A percentile compares a stretch with the other conserved stretches of the same genome.
These are phyloP conservation scores for Erpobdella octoculata DNA, from an alignment of 2,888 invertebrate genomes.

Conservation along the genomic window DNA sequence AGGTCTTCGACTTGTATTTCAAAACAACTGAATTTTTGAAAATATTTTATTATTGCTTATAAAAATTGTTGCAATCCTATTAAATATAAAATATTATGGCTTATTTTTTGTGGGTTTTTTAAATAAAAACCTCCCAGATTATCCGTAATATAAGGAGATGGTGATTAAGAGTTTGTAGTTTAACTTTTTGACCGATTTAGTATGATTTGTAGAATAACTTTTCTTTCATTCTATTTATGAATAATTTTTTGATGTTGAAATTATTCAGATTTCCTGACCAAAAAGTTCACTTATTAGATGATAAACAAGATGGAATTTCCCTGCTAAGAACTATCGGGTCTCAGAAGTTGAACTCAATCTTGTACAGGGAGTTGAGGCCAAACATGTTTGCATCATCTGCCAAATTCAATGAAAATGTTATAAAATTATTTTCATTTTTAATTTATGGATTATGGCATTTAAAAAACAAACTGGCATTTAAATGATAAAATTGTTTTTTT, in stretches of 20 bases:
- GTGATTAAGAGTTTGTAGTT: too few species aligned
- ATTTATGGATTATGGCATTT: neutral
- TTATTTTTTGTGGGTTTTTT: too few species aligned
- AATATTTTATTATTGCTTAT: neutral
- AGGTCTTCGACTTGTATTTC: too few species aligned
- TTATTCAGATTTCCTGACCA: slow-evolving; percentile 54
- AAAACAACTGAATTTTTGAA: neutral
- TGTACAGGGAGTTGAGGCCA: slow-evolving; percentile 71
- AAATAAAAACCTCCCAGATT: too few species aligned
- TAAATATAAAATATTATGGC: too few species aligned
- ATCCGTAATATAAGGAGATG: too few species aligned
- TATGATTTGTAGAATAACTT: too few species aligned
- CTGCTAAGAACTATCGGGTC: slow-evolving; percentile 69
- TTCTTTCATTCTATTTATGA: too few species aligned
- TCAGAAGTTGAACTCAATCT: slow-evolving; percentile 69
- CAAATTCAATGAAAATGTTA: slow-evolving; percentile 55
- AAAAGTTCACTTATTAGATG: slow-evolving; percentile 71
- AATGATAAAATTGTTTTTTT: neutral
- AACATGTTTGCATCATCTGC: slow-evolving; percentile 75
- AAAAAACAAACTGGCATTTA: neutral
- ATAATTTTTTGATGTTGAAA: too few species aligned
- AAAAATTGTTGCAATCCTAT: neutral
- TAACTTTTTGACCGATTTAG: too few species aligned
- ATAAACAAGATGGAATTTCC: slow-evolving; percentile 60
- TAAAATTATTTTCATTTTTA: neutral